These are phyloP conservation scores for Microtus richardsoni DNA, from an alignment of 2,113 vertebrate species.

Conservation along the genomic window DNA sequence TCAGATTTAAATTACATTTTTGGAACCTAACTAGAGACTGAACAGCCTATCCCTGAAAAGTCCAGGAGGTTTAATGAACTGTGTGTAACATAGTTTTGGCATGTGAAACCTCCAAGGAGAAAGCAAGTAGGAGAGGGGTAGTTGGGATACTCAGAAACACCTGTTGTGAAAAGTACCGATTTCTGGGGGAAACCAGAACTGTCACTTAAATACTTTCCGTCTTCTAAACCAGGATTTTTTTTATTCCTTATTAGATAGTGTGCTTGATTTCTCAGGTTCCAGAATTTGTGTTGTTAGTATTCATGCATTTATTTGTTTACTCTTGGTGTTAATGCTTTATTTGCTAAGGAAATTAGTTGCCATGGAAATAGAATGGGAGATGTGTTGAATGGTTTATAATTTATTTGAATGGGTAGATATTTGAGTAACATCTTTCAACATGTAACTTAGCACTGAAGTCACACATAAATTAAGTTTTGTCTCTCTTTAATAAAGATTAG, in stretches of 20 bases:
- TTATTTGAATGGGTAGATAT: constrained; percentile 44
- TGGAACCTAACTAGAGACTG: not conserved
- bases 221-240: constrained; percentile 34
- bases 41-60: constrained; percentile 1
- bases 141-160: not conserved
- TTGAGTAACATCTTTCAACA: constrained; percentile 39
- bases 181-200: not conserved
- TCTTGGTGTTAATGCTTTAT: constrained; percentile 39
- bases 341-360: constrained; percentile 48
- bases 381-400: constrained; percentile 27
- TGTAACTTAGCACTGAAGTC: constrained; percentile 17
- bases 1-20: not conserved
- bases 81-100: not conserved
- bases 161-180: not conserved
- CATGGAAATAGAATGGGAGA: constrained; percentile 28
- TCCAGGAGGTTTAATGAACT: not conserved
- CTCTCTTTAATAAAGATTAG: constrained; percentile 29
- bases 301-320: not conserved
- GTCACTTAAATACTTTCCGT: not conserved
- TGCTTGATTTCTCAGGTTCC: constrained; percentile 42
- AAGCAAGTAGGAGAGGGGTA: not conserved
- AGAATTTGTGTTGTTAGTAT: constrained; percentile 12
- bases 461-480: constrained; percentile 29
- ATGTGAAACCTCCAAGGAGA: not conserved
- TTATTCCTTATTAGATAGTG: not conserved